phyloP scores from a whole-genome alignment of 2,113 vertebrate genomes.

The Sardina pilchardus region DNA sequence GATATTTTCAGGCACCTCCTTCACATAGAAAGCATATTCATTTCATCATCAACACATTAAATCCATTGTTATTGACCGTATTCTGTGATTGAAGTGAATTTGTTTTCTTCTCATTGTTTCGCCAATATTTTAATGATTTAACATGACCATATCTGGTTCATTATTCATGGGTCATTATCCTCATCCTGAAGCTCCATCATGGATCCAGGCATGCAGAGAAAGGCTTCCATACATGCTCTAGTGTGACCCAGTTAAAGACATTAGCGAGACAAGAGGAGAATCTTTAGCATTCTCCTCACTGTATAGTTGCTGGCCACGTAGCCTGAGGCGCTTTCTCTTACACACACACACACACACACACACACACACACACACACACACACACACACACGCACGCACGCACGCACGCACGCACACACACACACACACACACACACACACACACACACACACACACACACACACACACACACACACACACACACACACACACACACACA shows the following conservation, averaged over 20 bases:
- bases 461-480: not conserved
- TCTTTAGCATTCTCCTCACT: not conserved
- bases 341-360: not conserved
- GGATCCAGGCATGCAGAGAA: constrained; percentile 8
- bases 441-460: not conserved
- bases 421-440: not conserved
- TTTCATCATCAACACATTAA: not conserved
- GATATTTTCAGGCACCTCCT: not conserved
- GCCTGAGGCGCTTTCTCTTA: not conserved
- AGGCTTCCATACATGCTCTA: constrained; percentile 3
- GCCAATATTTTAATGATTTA: constrained; percentile 22
- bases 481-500: not conserved
- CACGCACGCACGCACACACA: not conserved
- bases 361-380: not conserved
- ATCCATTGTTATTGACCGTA: not conserved
- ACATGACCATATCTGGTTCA: constrained; percentile 4
- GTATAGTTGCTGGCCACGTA: not conserved
- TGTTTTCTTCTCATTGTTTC: not conserved
- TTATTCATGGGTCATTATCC: constrained; percentile 30
- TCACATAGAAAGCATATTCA: not conserved
- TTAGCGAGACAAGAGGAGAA: constrained; percentile 33
- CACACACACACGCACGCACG: not conserved
- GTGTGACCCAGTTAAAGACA: constrained; percentile 41
- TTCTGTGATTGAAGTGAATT: not conserved
- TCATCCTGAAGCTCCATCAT: constrained; percentile 11